Evolutionary conservation across 2,888 invertebrate genomes (phyloP).

Genomic region (Pristionchus japonicus): DNA sequence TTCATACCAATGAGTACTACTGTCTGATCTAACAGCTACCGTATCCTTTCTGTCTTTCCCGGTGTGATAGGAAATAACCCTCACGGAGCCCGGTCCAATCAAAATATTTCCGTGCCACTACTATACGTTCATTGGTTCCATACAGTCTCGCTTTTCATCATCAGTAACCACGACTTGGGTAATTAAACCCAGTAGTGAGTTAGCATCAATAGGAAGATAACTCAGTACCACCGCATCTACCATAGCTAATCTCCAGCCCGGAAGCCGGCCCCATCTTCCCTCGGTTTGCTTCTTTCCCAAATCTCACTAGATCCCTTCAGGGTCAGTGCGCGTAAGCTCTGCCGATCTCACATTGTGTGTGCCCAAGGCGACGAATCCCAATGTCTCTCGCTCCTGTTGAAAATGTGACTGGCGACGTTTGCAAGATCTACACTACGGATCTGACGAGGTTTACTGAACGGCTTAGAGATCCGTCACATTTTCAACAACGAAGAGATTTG

Average conservation of each 20-base stretch:
- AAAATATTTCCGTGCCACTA: no score
- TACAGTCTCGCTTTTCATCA: no score
- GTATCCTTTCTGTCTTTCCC: no score
- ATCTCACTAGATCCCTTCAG: slow-evolving; percentile 8
- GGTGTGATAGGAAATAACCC: no score
- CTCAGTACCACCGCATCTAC: background rate
- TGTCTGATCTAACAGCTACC: background rate
- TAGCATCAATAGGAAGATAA: no score
- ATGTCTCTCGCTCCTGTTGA: background rate
- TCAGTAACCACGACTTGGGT: no score
- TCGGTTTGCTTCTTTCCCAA: background rate
- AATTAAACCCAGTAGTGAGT: no score
- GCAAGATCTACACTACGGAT: background rate
- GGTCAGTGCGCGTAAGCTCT: slow-evolving; percentile 28
- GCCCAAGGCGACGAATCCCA: background rate
- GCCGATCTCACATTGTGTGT: background rate
- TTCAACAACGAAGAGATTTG: no score
- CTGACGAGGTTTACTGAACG: background rate
- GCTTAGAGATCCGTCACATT: no score
- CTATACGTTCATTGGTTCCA: no score
- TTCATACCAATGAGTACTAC: slow-evolving; percentile 27
- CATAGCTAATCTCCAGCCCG: background rate
- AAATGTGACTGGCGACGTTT: slow-evolving; percentile 5
- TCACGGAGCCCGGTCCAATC: no score
- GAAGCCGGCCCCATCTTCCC: background rate